Evolutionary conservation across 2,797 vertebrate species (phyloP).

Genomic region (Sebastes aleutianus): DNA sequence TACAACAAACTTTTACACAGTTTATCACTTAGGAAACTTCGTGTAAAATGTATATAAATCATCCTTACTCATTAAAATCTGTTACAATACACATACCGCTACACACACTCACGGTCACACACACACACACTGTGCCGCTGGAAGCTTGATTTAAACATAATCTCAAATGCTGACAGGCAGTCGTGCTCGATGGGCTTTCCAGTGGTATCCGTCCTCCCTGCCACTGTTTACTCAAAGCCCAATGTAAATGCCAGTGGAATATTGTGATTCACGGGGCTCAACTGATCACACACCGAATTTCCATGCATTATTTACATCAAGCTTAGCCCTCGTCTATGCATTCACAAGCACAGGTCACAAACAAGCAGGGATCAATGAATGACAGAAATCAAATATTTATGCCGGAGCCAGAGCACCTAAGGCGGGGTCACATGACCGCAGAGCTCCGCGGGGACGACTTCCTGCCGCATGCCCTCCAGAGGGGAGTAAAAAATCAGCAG

Average conservation of each 20-base stretch:
- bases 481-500: slow-evolving; percentile 29
- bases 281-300: slow-evolving; percentile 71
- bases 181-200: slow-evolving; percentile 35
- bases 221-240: slow-evolving; percentile 72
- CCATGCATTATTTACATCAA: slow-evolving; percentile 80
- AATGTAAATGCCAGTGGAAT: slow-evolving; percentile 79
- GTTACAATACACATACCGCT: neutral
- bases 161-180: slow-evolving; percentile 63
- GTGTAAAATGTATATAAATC: neutral
- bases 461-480: slow-evolving; percentile 28
- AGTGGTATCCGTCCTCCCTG: slow-evolving; percentile 46
- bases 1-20: neutral
- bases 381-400: slow-evolving; percentile 80
- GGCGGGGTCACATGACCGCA: slow-evolving; percentile 53
- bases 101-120: neutral
- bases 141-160: slow-evolving; percentile 60
- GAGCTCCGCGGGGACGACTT: slow-evolving; percentile 36
- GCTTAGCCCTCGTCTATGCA: slow-evolving; percentile 60
- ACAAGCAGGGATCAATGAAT: slow-evolving; percentile 72
- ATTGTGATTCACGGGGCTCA: slow-evolving; percentile 65
- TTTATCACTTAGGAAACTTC: neutral
- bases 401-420: slow-evolving; percentile 44
- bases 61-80: neutral
- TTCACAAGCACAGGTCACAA: slow-evolving; percentile 66
- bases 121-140: neutral